Base-by-base conservation (phyloP, 2,113 vertebrate genomes). In the Helogale parvula region DNA sequence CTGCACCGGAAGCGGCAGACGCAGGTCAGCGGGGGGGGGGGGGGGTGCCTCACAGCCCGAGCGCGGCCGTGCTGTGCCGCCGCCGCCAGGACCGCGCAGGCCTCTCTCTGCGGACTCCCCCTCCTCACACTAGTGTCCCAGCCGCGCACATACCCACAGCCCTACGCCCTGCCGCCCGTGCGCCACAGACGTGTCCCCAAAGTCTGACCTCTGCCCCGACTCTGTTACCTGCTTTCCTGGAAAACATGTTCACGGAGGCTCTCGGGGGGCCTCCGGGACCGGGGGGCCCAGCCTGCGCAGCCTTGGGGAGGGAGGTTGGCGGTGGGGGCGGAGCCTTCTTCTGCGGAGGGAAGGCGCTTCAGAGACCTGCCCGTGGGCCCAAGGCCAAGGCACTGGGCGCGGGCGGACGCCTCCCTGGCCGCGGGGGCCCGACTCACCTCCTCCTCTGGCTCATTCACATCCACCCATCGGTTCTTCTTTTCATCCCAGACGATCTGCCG, bases 401-500 rank as follows among this genome's bases (percentile, higher is more conserved):
- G 5, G 47, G 7, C 19, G 2, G 47, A 1, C 10, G 66, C 3
- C 29, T 13, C 7, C 33, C 0, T 10, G 25, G 29, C 3, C 0
- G 41, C 4, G 27, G 27, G 9, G 13, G 0, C 2, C 47, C 27
- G 2, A 68, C 90, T 97, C 91, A 99, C 99, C 99, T 99, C 99
- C 95, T 99, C 99, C 96, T 99, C 99, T 0, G 99, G 99, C 96
- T 99, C 99, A 50, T 99, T 99, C 85, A 99, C 72, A 98, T 99
- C 99, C 41, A 99, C 99, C 99, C 99, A 99, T 87, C 98, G 99
- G 97, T 99, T 99, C 95, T 99, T 99, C 97, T 99, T 97, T 85
- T 99, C 99, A 97, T 99, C 99, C 99, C 99, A 99, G 68, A 99
- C 99, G 83, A 99, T 99, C 99, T 99, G 98, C 76, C 95, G 45